Evolutionary conservation across 2,797 vertebrate genomes (phyloP), one percentile per base, ranked within the genome.

Genomic region (Sebastes trivittatus): DNA sequence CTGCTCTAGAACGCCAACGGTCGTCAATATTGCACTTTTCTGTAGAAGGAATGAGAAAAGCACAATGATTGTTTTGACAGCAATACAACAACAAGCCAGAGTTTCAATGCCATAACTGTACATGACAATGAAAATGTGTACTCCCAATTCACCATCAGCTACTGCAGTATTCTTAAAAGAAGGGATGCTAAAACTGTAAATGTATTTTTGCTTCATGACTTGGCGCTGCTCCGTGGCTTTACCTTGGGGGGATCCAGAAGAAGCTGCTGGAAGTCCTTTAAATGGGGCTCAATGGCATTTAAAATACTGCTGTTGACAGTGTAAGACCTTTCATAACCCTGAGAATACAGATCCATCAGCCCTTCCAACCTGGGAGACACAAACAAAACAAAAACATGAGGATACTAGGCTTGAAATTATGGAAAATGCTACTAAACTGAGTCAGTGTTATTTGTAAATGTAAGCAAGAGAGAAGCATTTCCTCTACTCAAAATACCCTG

Each of bases 261-360:
- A 82, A 99, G 96, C 90, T 97, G 97, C 93, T 99, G 98, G 95
- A 99, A 99, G 94, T 99, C 97, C 93, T 97, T 98, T 91, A 99
- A 95, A 90, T 98, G 95, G 27, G 98, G 97, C 95, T 98, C 96
- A 80, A 99, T 98, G 87, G 97, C 97, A 11, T 95, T 95, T 80
- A 99, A 91, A 93, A 99, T 96, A 94, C 98, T 97, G 95, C 96
- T 96, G 93, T 89, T 98, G 95, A 98, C 97, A 94, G 97, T 94
- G 94, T 96, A 96, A 91, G 96, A 95, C 96, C 96, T 96, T 95
- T 98, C 98, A 88, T 96, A 97, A 97, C 97, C 98, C 97, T 98
- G 98, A 97, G 97, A 96, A 96, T 97, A 98, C 88, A 98, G 95
- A 95, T 99, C 98, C 95, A 97, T 96, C 94, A 97, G 95, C 91